Percentiles rank a stretch among this genome's conserved stretches.
These are phyloP conservation scores for Hylomyscus alleni DNA, from an alignment of 2,797 vertebrate genomes.

Conservation along the genomic window DNA sequence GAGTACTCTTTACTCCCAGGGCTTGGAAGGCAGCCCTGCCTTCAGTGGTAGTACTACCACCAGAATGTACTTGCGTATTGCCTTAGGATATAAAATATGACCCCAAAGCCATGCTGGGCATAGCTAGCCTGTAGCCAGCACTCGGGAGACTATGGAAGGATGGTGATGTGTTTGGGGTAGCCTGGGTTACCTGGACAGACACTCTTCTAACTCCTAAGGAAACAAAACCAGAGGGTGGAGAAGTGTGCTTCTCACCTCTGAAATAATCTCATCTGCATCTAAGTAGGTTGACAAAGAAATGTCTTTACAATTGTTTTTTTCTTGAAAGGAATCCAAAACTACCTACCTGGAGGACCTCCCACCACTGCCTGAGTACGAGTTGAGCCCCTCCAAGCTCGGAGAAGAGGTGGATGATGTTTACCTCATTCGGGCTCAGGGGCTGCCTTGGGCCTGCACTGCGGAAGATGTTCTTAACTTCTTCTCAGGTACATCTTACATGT, in stretches of 20 bases:
- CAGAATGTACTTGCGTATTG: not conserved
- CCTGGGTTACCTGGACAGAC: not conserved
- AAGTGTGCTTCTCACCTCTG: constrained; percentile 49
- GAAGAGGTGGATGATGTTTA: constrained; percentile 89
- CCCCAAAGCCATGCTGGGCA: not conserved
- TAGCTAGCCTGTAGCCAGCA: not conserved
- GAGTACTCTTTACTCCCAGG: not conserved
- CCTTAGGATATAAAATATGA: constrained; percentile 18
- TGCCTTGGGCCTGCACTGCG: constrained; percentile 93
- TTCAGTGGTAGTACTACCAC: not conserved
- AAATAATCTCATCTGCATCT: constrained; percentile 35
- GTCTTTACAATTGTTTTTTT: constrained; percentile 51
- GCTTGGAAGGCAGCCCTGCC: not conserved
- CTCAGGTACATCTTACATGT: constrained; percentile 89
- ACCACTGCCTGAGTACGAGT: constrained; percentile 89
- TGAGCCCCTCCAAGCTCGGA: constrained; percentile 54
- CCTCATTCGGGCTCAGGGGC: constrained; percentile 93
- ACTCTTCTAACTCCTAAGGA: not conserved
- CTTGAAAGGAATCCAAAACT: constrained; percentile 85
- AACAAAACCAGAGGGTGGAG: not conserved
- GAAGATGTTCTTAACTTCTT: constrained; percentile 95
- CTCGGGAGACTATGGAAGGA: not conserved
- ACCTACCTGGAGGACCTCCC: constrained; percentile 89
- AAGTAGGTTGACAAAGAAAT: not conserved
- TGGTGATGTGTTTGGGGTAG: not conserved